Conservation (phyloP, 2,888 invertebrate species). For the Corbicula japonica region DNA sequence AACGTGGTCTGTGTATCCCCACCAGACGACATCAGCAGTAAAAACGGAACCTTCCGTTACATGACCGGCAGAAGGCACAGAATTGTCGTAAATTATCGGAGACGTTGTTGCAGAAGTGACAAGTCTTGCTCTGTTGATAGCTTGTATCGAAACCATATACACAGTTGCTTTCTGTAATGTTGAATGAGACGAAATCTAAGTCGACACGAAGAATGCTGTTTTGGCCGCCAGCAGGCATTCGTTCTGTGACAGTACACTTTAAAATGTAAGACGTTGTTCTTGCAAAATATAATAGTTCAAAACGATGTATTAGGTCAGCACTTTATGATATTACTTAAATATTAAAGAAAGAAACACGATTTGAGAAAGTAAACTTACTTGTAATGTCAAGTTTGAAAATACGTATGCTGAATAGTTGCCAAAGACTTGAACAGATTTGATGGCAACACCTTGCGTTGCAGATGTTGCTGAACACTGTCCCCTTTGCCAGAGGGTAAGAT, state of each 20-base stretch:
- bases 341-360: too few species aligned
- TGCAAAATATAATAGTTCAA: too few species aligned
- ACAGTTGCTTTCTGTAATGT: neutral
- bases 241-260: too few species aligned
- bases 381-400: slow-evolving; percentile 55
- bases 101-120: slow-evolving; percentile 20
- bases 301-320: too few species aligned
- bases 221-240: too few species aligned
- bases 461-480: slow-evolving; percentile 51
- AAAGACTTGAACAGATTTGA: slow-evolving; percentile 42
- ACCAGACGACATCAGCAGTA: slow-evolving; percentile 50
- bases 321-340: too few species aligned
- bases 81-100: slow-evolving; percentile 53
- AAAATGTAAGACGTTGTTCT: too few species aligned
- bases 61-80: slow-evolving; percentile 50
- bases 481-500: slow-evolving; percentile 52
- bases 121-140: slow-evolving; percentile 34
- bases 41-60: slow-evolving; percentile 55
- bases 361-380: too few species aligned
- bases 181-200: too few species aligned
- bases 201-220: too few species aligned
- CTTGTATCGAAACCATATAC: slow-evolving; percentile 35
- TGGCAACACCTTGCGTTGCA: too few species aligned
- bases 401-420: slow-evolving; percentile 47
- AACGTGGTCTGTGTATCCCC: slow-evolving; percentile 41